Conservation (phyloP, 2,797 vertebrate genomes). For the Leucoraja ocellata region DNA sequence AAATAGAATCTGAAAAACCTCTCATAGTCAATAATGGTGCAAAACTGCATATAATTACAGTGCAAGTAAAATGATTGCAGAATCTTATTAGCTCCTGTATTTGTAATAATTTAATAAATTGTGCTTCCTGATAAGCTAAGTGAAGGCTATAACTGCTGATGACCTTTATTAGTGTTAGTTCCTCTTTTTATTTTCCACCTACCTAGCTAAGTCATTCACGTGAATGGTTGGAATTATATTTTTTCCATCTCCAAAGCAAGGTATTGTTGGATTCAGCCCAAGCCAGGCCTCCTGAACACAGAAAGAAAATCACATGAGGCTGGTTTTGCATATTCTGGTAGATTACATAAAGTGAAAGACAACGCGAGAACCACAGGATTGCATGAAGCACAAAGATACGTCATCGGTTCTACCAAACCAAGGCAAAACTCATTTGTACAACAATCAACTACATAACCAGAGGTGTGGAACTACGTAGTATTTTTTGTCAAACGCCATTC, state of each 20-base stretch:
- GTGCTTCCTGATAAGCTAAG: background rate
- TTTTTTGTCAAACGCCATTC: background rate
- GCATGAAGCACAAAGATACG: background rate
- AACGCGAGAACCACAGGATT: background rate
- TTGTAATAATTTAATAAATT: background rate
- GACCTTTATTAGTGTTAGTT: background rate
- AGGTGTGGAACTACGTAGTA: background rate
- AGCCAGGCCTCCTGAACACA: slow-evolving; percentile 68
- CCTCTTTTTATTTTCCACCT: slow-evolving; percentile 43
- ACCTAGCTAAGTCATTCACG: slow-evolving; percentile 78
- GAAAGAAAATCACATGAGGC: background rate
- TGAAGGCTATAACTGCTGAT: background rate
- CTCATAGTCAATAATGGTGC: background rate
- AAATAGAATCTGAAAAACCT: background rate
- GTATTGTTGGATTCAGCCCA: slow-evolving; percentile 59
- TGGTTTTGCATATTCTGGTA: background rate
- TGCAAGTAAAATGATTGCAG: background rate
- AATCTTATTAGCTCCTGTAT: background rate
- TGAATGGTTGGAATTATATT: slow-evolving; percentile 81
- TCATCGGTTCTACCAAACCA: background rate
- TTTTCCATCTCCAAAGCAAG: slow-evolving; percentile 74
- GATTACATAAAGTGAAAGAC: background rate
- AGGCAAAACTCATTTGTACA: background rate
- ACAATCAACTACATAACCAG: background rate
- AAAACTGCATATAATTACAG: background rate